Evolutionary conservation across 2,888 invertebrate species (phyloP), one percentile per base, ranked within the genome.

Genomic region (Conops quadrifasciatus): DNA sequence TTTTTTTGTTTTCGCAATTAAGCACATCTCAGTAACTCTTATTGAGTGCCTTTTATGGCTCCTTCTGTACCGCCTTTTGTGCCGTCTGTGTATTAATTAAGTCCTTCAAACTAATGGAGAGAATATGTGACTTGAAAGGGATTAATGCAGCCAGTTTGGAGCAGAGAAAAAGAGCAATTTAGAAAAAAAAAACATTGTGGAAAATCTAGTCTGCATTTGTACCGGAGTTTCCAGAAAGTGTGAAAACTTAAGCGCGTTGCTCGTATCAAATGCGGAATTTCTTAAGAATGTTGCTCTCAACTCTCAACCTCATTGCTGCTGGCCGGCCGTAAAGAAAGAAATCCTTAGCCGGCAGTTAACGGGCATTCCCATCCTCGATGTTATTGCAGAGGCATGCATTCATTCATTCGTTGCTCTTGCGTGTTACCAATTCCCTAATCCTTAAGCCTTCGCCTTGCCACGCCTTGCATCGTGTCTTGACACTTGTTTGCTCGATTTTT

Each of bases 401-500:
- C 7, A 49, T 49, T 53, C 11, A 21, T 28, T 24, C 58, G 11
- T 24, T 58, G 58, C 24, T 24, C 11, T 24, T n/a, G 2, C 24
- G 28, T 36, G 36, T 36, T n/a, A 16, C 58, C 58, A 1, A 28
- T 28, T 28, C 28, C 28, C 5, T 58, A 58, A 58, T 58, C 58
- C 19, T 19, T n/a, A 49, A 19, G 7, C 49, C 15, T 19, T 49
- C 28, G 26, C 2, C 26, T 58, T 26, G 1, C 5, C 58, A 15
- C 26, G 1, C 26, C 15, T 13, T 5, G n/a, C 11, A 49, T 7
- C 13, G 28, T 36, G 9, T 26, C 24, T 26, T 58, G 26, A 58
- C 26, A 58, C 58, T 53, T 53, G 53, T 53, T 53, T 19, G 53
- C 53, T 53, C n/a, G 11, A 53, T 11, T 28, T 51, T 49, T 49